Percentiles rank a stretch among this genome's conserved stretches.
These are phyloP conservation scores for Galemys pyrenaicus DNA, from an alignment of 2,113 vertebrate species.

Conservation along the genomic window DNA sequence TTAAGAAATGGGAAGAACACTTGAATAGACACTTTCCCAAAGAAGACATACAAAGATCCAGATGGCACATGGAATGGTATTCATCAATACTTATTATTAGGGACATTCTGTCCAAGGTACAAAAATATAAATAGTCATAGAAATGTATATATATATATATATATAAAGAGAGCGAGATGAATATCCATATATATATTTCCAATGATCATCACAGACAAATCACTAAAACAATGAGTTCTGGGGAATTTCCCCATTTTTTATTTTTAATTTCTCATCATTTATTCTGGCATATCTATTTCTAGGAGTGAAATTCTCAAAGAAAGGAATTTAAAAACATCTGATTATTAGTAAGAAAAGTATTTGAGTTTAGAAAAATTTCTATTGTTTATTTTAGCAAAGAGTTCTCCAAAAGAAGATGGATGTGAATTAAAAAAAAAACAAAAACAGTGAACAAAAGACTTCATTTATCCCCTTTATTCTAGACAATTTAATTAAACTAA, in stretches of 20 bases:
- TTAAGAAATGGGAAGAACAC: too few relatives aligned
- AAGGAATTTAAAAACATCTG: not conserved
- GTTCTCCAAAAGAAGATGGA: not conserved
- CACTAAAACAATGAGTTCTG: not conserved
- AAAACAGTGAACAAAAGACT: not conserved
- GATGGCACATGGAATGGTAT: too few relatives aligned
- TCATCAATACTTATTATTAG: too few relatives aligned
- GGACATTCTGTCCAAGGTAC: too few relatives aligned
- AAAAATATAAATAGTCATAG: not conserved
- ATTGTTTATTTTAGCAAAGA: not conserved
- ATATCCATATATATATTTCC: too few relatives aligned
- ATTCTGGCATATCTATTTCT: not conserved
- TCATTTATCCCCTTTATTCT: not conserved
- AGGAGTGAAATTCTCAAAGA: not conserved
- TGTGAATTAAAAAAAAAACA: not conserved
- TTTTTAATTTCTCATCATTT: not conserved
- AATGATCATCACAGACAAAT: not conserved
- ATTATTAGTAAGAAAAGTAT: not conserved
- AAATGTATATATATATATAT: not conserved
- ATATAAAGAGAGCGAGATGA: too few relatives aligned
- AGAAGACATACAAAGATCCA: too few relatives aligned
- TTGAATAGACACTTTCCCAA: too few relatives aligned
- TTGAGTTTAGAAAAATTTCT: not conserved
- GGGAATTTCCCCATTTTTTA: not conserved
- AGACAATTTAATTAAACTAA: not conserved